Evolutionary conservation across 1,140 invertebrate species (phyloP).

Genomic region (Parapsyche elsis): DNA sequence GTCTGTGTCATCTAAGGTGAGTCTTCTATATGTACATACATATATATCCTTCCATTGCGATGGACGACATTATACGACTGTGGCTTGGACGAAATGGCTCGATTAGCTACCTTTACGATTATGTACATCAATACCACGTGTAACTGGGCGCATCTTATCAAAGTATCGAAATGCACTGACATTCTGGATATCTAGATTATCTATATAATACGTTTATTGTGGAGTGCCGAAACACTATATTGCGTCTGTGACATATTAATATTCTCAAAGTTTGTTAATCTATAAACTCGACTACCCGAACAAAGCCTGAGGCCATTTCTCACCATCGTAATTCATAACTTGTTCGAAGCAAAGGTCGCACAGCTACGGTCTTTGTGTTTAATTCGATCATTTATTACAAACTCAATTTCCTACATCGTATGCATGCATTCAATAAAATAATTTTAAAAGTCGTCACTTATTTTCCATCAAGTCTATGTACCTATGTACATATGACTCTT

Average conservation of each 20-base stretch:
- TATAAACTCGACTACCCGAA: conserved; percentile 2
- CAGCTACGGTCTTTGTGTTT: background rate
- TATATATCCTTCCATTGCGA: too few species aligned
- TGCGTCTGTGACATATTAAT: background rate
- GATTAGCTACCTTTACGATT: too few species aligned
- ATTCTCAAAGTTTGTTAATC: conserved; percentile 18
- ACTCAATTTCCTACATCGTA: background rate
- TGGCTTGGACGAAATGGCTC: too few species aligned
- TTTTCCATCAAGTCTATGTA: background rate
- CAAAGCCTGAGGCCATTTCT: conserved; percentile 6
- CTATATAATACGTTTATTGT: background rate
- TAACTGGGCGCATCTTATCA: too few species aligned
- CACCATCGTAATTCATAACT: conserved; percentile 22
- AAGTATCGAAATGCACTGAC: too few species aligned
- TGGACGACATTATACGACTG: too few species aligned
- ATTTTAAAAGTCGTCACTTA: background rate
- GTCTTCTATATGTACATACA: too few species aligned
- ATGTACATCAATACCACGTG: too few species aligned
- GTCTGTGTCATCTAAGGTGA: too few species aligned
- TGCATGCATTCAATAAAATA: background rate
- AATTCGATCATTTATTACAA: background rate
- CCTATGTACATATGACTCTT: too few species aligned
- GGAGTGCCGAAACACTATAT: background rate
- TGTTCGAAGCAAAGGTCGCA: conserved; percentile 5
- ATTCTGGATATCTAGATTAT: too few species aligned